These are phyloP conservation scores for Monarcha castaneiventris DNA, from an alignment of 2,113 vertebrate species.

Conservation along the genomic window DNA sequence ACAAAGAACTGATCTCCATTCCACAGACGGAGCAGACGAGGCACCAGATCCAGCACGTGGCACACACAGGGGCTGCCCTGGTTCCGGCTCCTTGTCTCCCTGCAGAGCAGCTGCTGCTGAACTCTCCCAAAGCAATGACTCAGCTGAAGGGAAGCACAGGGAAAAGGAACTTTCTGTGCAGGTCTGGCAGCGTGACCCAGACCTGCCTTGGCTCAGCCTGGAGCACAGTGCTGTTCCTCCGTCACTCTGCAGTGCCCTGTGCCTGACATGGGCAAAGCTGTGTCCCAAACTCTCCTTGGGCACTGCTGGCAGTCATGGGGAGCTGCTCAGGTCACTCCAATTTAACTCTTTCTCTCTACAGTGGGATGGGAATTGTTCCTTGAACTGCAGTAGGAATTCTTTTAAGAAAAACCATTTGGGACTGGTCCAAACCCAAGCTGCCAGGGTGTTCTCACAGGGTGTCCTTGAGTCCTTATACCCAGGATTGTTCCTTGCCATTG, in stretches of 20 bases:
- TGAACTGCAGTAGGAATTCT: not conserved
- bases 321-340: not conserved
- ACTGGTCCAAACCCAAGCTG: not conserved
- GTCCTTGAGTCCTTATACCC: not conserved
- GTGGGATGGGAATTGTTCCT: not conserved
- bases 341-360: not conserved
- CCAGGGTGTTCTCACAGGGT: not conserved
- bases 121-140: not conserved
- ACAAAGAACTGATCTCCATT: not conserved
- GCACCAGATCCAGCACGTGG: not conserved
- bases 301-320: not conserved
- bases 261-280: not conserved
- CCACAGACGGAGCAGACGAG: not conserved
- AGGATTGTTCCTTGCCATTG: rapidly evolving
- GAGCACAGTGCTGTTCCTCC: not conserved
- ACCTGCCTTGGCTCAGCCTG: not conserved
- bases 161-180: not conserved
- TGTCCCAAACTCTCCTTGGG: not conserved
- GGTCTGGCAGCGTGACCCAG: not conserved
- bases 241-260: not conserved
- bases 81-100: not conserved
- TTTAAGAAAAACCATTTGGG: not conserved
- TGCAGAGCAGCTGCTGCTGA: not conserved
- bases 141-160: not conserved
- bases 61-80: not conserved